phyloP scores from a whole-genome alignment of 2,797 vertebrate genomes.

The Smutsia gigantea region DNA sequence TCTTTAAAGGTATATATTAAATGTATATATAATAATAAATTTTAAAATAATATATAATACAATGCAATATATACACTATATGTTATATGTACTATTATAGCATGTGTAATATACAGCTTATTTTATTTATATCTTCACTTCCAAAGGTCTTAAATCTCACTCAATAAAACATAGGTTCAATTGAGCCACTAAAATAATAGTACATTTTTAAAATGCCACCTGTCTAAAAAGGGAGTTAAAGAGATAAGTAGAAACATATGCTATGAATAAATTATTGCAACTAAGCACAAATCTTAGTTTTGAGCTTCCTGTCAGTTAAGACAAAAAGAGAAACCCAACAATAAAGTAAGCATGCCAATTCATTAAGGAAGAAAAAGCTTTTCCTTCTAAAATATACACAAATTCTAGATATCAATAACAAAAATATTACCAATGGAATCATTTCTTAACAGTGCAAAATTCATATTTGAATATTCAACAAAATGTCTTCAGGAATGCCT shows the following conservation, averaged over 20 bases:
- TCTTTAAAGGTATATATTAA: slow-evolving; percentile 15
- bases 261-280: background rate
- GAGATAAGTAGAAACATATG: background rate
- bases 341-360: background rate
- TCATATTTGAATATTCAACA: background rate
- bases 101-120: background rate
- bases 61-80: background rate
- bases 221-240: background rate
- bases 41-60: background rate
- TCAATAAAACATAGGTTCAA: background rate
- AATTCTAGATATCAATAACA: background rate
- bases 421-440: background rate
- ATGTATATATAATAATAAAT: background rate
- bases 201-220: background rate
- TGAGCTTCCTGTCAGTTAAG: slow-evolving; percentile 13
- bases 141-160: slow-evolving; percentile 29
- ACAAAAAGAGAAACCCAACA: background rate
- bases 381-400: background rate
- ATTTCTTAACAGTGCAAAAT: slow-evolving; percentile 5
- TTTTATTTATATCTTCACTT: slow-evolving; percentile 30
- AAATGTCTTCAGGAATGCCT: background rate
- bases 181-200: slow-evolving; percentile 22
- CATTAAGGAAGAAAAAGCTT: background rate
- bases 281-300: slow-evolving; percentile 47
- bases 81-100: background rate